Percentiles rank a stretch among this genome's conserved stretches.
phyloP scores from a whole-genome alignment of 2,113 vertebrate species.

The Xyrauchen texanus region DNA sequence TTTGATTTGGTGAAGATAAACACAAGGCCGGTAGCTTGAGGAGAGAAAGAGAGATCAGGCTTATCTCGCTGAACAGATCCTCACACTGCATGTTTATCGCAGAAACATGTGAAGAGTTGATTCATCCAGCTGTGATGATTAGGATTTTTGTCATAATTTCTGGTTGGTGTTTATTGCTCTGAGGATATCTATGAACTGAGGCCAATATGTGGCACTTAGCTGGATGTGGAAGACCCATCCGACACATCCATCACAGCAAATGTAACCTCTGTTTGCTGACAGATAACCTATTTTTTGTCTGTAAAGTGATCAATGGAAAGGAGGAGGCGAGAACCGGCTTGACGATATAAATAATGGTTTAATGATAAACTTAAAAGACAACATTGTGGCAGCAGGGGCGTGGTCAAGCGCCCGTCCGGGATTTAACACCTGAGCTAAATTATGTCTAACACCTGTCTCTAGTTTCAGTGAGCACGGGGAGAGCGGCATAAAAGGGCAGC shows the following conservation, averaged over 20 bases:
- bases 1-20: conserved; percentile 40
- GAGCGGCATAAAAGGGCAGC: too few relatives aligned
- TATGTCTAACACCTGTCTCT: too few relatives aligned
- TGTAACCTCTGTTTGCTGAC: conserved; percentile 22
- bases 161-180: conserved; percentile 20
- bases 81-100: conserved; percentile 65
- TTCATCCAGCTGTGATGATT: conserved; percentile 66
- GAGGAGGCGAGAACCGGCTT: too few relatives aligned
- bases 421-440: too few relatives aligned
- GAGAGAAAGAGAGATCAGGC: conserved; percentile 59
- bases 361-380: too few relatives aligned
- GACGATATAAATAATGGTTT: too few relatives aligned
- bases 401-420: too few relatives aligned
- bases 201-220: conserved; percentile 23
- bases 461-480: too few relatives aligned
- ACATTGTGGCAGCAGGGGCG: too few relatives aligned
- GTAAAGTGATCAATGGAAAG: too few relatives aligned
- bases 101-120: conserved; percentile 60
- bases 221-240: neutral
- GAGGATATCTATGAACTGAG: conserved; percentile 27
- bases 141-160: conserved; percentile 33
- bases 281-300: neutral
- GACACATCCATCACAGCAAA: neutral
- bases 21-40: conserved; percentile 36
- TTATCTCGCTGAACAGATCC: conserved; percentile 70